phyloP scores from a whole-genome alignment of 2,888 invertebrate genomes.

The Poecilus cupreus region DNA sequence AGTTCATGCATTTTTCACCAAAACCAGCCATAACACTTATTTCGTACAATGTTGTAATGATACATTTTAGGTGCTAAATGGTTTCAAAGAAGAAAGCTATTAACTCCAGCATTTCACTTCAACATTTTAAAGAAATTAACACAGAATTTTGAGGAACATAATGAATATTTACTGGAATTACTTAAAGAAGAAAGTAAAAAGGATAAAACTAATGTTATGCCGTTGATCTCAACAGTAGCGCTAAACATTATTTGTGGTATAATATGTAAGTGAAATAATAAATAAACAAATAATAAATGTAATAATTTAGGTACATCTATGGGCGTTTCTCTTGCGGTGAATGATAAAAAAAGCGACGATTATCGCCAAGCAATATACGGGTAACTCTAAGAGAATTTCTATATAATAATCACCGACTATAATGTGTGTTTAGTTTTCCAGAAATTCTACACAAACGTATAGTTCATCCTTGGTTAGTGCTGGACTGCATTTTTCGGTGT shows the following conservation, averaged over 20 bases:
- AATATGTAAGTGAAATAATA: too few relatives aligned
- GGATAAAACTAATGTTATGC: constrained; percentile 73
- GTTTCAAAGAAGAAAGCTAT: constrained; percentile 77
- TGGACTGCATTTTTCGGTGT: constrained; percentile 75
- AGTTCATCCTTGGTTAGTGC: constrained; percentile 76
- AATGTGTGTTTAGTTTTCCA: constrained; percentile 65
- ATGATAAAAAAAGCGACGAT: constrained; percentile 71
- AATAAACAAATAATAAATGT: too few relatives aligned
- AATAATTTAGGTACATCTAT: constrained; percentile 83
- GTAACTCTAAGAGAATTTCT: not conserved
- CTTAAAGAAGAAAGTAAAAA: constrained; percentile 67
- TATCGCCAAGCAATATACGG: constrained; percentile 77
- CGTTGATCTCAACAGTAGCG: constrained; percentile 77
- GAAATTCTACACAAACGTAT: constrained; percentile 70
- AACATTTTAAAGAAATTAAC: constrained; percentile 75
- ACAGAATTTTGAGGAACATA: constrained; percentile 72
- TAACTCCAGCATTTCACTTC: constrained; percentile 82
- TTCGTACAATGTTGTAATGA: too few relatives aligned
- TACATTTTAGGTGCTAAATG: constrained; percentile 71
- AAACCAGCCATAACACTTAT: too few relatives aligned
- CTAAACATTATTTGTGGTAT: constrained; percentile 83
- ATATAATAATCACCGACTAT: not conserved
- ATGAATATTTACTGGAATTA: constrained; percentile 68
- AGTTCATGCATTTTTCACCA: too few relatives aligned
- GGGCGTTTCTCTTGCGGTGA: constrained; percentile 78